Conservation (phyloP, 2,113 vertebrate genomes). For the Sebastes fasciatus region DNA sequence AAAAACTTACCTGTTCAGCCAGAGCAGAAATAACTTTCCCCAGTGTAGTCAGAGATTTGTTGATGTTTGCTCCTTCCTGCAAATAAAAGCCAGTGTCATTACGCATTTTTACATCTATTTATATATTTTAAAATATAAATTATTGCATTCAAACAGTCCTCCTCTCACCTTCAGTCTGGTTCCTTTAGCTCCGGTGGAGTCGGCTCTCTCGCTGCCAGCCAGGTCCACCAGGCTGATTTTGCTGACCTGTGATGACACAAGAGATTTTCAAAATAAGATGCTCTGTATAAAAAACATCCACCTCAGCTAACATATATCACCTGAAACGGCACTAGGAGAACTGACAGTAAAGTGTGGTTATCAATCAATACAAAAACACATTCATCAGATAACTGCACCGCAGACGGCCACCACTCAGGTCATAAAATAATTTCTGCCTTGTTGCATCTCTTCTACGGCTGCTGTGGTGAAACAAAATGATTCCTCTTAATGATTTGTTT, state of each 20-base stretch:
- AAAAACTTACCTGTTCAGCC: slow-evolving; percentile 90
- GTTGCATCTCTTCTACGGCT: background rate
- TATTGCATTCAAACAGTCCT: background rate
- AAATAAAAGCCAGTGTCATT: slow-evolving; percentile 24
- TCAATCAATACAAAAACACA: slow-evolving; percentile 18
- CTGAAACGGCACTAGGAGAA: background rate
- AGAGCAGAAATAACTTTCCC: slow-evolving; percentile 98
- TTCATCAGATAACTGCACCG: background rate
- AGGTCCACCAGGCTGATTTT: slow-evolving; percentile 98
- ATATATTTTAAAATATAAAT: background rate
- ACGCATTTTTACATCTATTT: background rate
- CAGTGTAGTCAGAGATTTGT: slow-evolving; percentile 97
- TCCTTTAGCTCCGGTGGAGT: slow-evolving; percentile 97
- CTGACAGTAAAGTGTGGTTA: background rate
- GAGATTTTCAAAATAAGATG: slow-evolving; percentile 1
- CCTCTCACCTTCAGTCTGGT: slow-evolving; percentile 93
- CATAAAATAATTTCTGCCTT: slow-evolving; percentile 16
- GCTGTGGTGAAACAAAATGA: background rate
- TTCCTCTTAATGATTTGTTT: slow-evolving; percentile 30
- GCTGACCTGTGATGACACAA: slow-evolving; percentile 88
- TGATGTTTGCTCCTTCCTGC: slow-evolving; percentile 98
- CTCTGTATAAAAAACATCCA: background rate
- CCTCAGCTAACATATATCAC: background rate
- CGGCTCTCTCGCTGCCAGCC: slow-evolving; percentile 95
- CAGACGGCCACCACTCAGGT: background rate